Conservation (phyloP, 2,888 invertebrate genomes). For the Pseudococcus viburni region DNA sequence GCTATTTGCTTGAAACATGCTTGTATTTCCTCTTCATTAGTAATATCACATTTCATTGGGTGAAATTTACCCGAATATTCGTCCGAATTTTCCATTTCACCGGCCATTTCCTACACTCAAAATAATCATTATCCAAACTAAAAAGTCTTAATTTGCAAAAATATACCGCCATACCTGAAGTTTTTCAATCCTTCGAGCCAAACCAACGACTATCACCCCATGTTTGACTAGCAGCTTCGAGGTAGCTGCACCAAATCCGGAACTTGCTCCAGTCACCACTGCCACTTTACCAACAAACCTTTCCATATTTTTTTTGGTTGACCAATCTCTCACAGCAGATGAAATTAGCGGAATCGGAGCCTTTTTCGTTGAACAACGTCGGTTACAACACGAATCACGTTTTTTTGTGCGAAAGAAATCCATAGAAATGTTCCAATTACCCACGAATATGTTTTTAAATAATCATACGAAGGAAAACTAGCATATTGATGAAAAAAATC, state of each 20-base stretch:
- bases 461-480: background rate
- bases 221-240: slow-evolving; percentile 38
- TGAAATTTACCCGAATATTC: slow-evolving; percentile 55
- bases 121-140: background rate
- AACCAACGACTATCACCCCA: slow-evolving; percentile 62
- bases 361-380: background rate
- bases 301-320: slow-evolving; percentile 39
- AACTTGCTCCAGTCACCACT: slow-evolving; percentile 64
- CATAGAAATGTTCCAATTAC: background rate
- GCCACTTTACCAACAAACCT: slow-evolving; percentile 62
- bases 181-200: slow-evolving; percentile 55
- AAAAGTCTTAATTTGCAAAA: background rate
- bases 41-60: slow-evolving; percentile 29
- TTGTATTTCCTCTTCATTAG: slow-evolving; percentile 24
- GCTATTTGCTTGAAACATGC: slow-evolving; percentile 15
- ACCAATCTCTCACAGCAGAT: no score
- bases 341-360: background rate
- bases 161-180: background rate
- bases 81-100: slow-evolving; percentile 10
- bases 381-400: background rate
- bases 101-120: background rate
- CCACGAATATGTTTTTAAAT: background rate
- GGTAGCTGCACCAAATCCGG: slow-evolving; percentile 54
- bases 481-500: background rate
- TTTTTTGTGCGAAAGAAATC: background rate